Base-by-base conservation (phyloP, 1,140 invertebrate genomes). In the Metopolophium dirhodum region DNA sequence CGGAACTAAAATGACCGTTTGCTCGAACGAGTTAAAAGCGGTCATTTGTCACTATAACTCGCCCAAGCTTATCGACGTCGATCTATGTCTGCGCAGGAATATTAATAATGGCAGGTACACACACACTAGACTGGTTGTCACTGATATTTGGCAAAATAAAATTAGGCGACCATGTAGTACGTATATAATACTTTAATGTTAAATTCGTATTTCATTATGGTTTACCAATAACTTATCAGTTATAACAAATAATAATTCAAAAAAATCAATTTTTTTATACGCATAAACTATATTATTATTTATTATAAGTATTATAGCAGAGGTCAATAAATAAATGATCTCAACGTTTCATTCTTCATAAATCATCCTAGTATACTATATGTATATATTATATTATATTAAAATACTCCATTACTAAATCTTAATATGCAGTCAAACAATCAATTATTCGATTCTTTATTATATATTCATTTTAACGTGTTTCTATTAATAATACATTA, bases 41-140 rank as follows among this genome's bases (percentile, higher is more conserved):
- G 45, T 91, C 45, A 41, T 91, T 91, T 91, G 90, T 91, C 90
- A 49, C 35, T 49, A 82, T 82, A 91, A 49, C 68, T 91, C 45
- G 30, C 47, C 35, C 7, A 26, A 68, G 89, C 47, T 47, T 91
- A 91, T 91, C 45, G 30, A 49, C 26, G 22, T 2, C 26, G 37
- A 90, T 90, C 54, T 45, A 54, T 4, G 22, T 54, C 14, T 41
- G 87, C 87, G n/a, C 51, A 51, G 87, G 49, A 68, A 45, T 91
- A 91, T 68, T 91, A 91, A 68, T 45, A 47, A 77, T 47, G 45
- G 82, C 37, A 37, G 37, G 37, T 37, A 37, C 37, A 37, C 20
- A 37, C 26, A 47, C 45, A 47, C 11, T 47, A 77, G 90, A 91
- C 54, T 26, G 90, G 90, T 91, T 91, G 26, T 30, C 45, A 41